Conservation (phyloP, 1,140 invertebrate species). For the Metopolophium dirhodum region DNA sequence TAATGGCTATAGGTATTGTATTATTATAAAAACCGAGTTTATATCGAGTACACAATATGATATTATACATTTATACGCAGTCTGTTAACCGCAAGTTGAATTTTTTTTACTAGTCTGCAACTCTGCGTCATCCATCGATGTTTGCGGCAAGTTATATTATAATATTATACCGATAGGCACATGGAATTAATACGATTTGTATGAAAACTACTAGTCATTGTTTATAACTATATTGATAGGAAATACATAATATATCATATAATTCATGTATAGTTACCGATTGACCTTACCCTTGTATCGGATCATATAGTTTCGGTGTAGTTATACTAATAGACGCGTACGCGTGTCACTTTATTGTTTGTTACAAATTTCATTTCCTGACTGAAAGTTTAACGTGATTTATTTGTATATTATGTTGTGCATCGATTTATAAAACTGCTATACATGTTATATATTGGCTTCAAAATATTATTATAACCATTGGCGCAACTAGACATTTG, state of each 20-base stretch:
- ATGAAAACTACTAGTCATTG: conserved; percentile 9
- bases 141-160: not conserved
- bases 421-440: not conserved
- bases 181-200: not conserved
- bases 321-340: not conserved
- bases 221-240: conserved; percentile 19
- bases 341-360: not conserved
- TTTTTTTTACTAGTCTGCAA: not conserved
- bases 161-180: not conserved
- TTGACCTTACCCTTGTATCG: conserved; percentile 17
- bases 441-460: not conserved
- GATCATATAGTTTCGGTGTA: not conserved
- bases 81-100: not conserved
- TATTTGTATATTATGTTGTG: not conserved
- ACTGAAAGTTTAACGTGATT: not conserved
- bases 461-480: not conserved
- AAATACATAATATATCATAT: not conserved
- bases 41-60: not conserved
- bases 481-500: too few relatives aligned
- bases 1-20: not conserved
- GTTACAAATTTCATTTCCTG: not conserved
- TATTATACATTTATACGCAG: not conserved
- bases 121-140: not conserved
- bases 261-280: conserved; percentile 9
- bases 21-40: not conserved